Percentiles rank a stretch among this genome's conserved stretches.
Conservation (phyloP, 2,113 vertebrate species). For the Tyto alba region DNA sequence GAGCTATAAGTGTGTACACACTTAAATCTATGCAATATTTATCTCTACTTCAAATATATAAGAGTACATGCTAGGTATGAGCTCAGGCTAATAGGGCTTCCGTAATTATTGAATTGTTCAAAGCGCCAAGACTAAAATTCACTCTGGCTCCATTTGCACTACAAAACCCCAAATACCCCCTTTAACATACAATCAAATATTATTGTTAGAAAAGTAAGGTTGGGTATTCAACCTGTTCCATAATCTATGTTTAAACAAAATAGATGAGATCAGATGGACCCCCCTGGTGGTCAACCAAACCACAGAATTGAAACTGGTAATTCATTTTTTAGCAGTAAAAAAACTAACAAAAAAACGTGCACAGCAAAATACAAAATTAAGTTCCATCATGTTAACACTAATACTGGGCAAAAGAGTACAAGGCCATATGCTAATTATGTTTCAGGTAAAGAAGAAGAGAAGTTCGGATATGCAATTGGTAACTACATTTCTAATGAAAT, state of each 20-base stretch:
- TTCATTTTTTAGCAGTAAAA: not conserved
- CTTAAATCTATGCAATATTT: not conserved
- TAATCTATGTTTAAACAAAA: not conserved
- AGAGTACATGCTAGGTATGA: not conserved
- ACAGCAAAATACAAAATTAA: not conserved
- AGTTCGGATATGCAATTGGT: constrained; percentile 12
- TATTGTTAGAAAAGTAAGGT: not conserved
- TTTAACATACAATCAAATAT: not conserved
- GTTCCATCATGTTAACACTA: not conserved
- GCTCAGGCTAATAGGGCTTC: not conserved
- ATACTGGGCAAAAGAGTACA: not conserved
- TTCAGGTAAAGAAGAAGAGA: not conserved
- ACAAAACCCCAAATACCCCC: not conserved
- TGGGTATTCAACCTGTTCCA: not conserved
- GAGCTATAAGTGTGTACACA: not conserved
- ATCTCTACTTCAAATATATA: not conserved
- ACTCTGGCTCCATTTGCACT: not conserved
- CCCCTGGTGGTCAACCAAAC: not conserved
- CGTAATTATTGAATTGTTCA: not conserved
- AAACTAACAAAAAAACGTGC: not conserved
- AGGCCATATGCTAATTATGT: not conserved
- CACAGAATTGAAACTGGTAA: not conserved
- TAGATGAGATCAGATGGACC: not conserved
- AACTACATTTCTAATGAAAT: constrained; percentile 53
- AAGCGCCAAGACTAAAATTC: not conserved